phyloP scores from a whole-genome alignment of 2,888 invertebrate genomes.

The Drosophila paucipuncta region DNA sequence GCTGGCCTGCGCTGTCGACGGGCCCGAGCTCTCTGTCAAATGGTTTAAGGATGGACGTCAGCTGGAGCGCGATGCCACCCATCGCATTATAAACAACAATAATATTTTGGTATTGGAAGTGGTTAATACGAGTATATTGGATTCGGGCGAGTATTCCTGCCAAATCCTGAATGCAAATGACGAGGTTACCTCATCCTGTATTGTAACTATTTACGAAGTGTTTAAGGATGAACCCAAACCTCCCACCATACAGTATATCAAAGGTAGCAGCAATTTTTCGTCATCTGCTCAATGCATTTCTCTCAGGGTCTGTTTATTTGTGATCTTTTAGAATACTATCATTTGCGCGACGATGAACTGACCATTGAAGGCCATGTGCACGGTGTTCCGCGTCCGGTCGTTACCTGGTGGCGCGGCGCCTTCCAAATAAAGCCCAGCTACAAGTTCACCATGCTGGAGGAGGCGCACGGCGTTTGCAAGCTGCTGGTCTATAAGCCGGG shows the following conservation, averaged over 20 bases:
- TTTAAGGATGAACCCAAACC: conserved; percentile 90
- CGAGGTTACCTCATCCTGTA: conserved; percentile 89
- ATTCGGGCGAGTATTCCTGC: conserved; percentile 89
- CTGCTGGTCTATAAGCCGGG: conserved; percentile 87
- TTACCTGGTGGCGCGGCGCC: conserved; percentile 84
- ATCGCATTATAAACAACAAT: conserved; percentile 86
- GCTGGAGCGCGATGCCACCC: conserved; percentile 84
- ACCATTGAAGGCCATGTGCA: conserved; percentile 87
- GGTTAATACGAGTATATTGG: conserved; percentile 87
- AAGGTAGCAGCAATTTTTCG: conserved; percentile 83
- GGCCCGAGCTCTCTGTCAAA: conserved; percentile 89
- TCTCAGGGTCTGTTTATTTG: conserved; percentile 25
- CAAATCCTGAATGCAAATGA: conserved; percentile 91
- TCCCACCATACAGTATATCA: conserved; percentile 90
- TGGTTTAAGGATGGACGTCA: conserved; percentile 91
- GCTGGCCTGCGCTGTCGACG: conserved; percentile 92
- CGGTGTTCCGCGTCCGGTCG: conserved; percentile 84
- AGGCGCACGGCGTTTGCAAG: conserved; percentile 86
- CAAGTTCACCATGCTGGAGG: conserved; percentile 84
- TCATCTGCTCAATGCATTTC: not conserved
- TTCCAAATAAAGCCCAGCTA: conserved; percentile 83
- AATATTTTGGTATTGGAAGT: conserved; percentile 88
- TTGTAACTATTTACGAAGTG: conserved; percentile 91
- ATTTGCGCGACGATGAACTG: conserved; percentile 87
- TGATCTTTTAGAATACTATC: conserved; percentile 83